phyloP scores from a whole-genome alignment of 2,888 invertebrate species.

The Cheilosia pagana region DNA sequence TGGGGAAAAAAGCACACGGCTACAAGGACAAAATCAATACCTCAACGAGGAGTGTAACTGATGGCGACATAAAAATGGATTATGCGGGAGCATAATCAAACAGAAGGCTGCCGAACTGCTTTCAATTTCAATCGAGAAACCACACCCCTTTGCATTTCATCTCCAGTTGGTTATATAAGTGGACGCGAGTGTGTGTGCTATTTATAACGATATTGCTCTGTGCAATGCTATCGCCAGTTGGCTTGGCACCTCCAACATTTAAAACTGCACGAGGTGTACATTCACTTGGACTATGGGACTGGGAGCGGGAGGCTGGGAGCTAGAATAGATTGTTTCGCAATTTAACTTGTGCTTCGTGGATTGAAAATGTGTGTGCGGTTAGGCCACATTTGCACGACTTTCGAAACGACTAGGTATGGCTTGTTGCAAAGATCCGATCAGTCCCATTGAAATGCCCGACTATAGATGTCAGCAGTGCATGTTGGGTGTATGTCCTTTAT shows the following conservation, averaged over 20 bases:
- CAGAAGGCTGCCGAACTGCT: constrained; percentile 37
- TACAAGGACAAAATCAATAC: not conserved
- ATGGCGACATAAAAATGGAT: not conserved
- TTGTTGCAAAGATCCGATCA: constrained; percentile 33
- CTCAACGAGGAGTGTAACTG: not conserved
- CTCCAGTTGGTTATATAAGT: constrained; percentile 28
- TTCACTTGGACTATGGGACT: constrained; percentile 27
- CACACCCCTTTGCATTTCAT: constrained; percentile 34
- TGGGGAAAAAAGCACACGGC: not conserved
- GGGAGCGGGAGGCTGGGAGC: not conserved
- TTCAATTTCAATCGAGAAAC: constrained; percentile 40
- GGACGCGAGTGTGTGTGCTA: not conserved
- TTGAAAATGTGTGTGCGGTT: constrained; percentile 6
- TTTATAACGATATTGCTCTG: constrained; percentile 1
- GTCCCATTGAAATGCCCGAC: constrained; percentile 19
- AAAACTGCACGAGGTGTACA: constrained; percentile 20
- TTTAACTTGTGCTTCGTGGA: constrained; percentile 6
- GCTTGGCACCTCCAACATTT: constrained; percentile 38
- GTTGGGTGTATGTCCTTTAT: no score
- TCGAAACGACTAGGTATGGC: constrained; percentile 22
- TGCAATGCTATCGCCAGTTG: constrained; percentile 12
- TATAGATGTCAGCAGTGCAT: constrained; percentile 3
- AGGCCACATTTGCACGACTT: constrained; percentile 25
- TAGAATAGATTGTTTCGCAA: constrained; percentile 24
- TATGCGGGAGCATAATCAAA: not conserved